Base-by-base conservation (phyloP, 2,888 invertebrate genomes). In the Tupiocoris notatus region DNA sequence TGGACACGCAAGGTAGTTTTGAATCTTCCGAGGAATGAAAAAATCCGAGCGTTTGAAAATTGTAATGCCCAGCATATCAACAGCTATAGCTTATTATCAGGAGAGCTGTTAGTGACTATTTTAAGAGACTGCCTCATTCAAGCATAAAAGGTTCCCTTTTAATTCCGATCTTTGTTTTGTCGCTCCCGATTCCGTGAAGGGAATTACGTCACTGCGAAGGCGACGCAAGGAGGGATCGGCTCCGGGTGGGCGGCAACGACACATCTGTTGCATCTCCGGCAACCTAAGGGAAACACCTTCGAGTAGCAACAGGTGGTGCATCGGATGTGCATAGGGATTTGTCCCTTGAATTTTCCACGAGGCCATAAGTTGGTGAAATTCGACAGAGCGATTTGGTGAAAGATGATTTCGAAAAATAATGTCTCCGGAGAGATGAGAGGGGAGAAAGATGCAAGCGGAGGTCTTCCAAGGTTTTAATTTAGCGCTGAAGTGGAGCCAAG, bases 401-500 rank as follows among this genome's bases (percentile, higher is more conserved):
- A 39, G 39, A 39, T 7, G 39, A 3, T 39, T 3, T 39, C n/a
- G n/a, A 59, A n/a, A 59, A 59, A 59, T 17, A n/a, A 59, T 17
- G 70, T 57, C 57, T 64, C 57, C 25, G 71, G 63, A 64, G 71
- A 77, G 71, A 20, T 76, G 70, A 76, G 64, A 77, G 73, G 54
- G 59, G 65, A 59, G 68, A 64, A 59, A 75, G 74, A 74, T 68
- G 57, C 62, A 64, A 39, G 71, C 68, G 57, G 39, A 39, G 39
- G 70, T 63, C 75, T 57, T 62, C 63, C 54, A 65, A 61, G 70
- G 68, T 75, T 77, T 77, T 77, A 77, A 77, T 75, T 77, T 77
- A 77, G 77, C 77, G 77, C 75, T 77, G 77, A 67, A 63, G 61
- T 64, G 39, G 61, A 58, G 57, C 75, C 75, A 75, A 77, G 77